Conservation (phyloP, 2,888 invertebrate species). For the Synergus gifuensis region DNA sequence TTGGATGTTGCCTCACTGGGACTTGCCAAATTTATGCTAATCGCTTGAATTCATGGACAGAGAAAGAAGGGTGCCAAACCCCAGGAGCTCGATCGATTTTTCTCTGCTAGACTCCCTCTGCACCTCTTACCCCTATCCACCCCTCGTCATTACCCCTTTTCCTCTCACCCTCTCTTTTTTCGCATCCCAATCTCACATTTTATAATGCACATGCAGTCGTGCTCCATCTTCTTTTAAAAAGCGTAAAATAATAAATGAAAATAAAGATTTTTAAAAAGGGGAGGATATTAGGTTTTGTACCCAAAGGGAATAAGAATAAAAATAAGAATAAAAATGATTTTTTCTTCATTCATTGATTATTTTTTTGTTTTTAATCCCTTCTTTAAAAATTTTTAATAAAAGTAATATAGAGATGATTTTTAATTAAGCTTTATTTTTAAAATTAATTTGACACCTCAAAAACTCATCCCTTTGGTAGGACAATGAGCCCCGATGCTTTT, state of each 20-base stretch:
- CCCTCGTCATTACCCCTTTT: slow-evolving; percentile 46
- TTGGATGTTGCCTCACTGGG: slow-evolving; percentile 66
- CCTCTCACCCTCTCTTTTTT: slow-evolving; percentile 49
- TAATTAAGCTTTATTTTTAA: too few relatives aligned
- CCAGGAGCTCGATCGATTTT: slow-evolving; percentile 75
- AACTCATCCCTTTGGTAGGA: too few relatives aligned
- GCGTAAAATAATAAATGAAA: background rate
- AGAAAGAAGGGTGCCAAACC: slow-evolving; percentile 57
- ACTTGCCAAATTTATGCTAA: slow-evolving; percentile 65
- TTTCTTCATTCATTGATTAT: background rate
- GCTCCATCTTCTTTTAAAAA: background rate
- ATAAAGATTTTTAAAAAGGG: background rate
- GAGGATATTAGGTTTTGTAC: background rate
- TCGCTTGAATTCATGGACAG: slow-evolving; percentile 57
- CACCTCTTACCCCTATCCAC: slow-evolving; percentile 53
- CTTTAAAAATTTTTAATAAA: too few relatives aligned
- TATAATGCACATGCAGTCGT: background rate
- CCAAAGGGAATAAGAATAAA: background rate
- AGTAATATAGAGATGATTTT: too few relatives aligned
- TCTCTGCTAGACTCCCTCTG: slow-evolving; percentile 59
- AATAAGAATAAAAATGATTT: background rate
- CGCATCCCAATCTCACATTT: background rate
- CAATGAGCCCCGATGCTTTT: too few relatives aligned
- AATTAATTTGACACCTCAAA: too few relatives aligned
- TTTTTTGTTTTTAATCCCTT: too few relatives aligned